A percentile compares a stretch with the other conserved stretches of the same genome.
Evolutionary conservation across 2,113 vertebrate species (phyloP).

Genomic region (Eurystomus gularis): DNA sequence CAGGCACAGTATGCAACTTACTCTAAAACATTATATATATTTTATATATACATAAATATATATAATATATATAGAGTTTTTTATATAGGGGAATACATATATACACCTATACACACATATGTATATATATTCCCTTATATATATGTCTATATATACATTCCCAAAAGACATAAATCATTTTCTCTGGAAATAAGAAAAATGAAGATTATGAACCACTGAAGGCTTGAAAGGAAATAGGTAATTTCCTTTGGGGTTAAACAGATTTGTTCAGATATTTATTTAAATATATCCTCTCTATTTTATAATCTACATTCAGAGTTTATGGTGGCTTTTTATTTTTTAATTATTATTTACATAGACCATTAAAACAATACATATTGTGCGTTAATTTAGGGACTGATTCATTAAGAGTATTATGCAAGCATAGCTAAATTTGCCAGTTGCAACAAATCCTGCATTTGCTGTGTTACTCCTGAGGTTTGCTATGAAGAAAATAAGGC

Average conservation of each 20-base stretch:
- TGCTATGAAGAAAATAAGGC: constrained; percentile 36
- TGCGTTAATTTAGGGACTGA: constrained; percentile 42
- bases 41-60: constrained; percentile 58
- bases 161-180: constrained; percentile 16
- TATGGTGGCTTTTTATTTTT: neutral
- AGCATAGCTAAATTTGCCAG: neutral
- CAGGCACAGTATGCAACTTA: constrained; percentile 33
- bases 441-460: neutral
- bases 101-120: neutral
- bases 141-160: constrained; percentile 49
- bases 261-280: neutral
- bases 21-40: constrained; percentile 49
- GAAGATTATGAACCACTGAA: constrained; percentile 33
- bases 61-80: constrained; percentile 52
- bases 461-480: neutral
- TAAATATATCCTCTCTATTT: neutral
- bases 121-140: constrained; percentile 31
- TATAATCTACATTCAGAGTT: constrained; percentile 41
- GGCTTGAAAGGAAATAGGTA: neutral
- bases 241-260: neutral
- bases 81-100: constrained; percentile 46
- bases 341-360: constrained; percentile 4
- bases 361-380: constrained; percentile 5
- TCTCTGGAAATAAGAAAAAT: constrained; percentile 18
- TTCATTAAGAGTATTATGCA: neutral